These are phyloP conservation scores for Pteropus alecto DNA, from an alignment of 2,113 vertebrate species.

Conservation along the genomic window DNA sequence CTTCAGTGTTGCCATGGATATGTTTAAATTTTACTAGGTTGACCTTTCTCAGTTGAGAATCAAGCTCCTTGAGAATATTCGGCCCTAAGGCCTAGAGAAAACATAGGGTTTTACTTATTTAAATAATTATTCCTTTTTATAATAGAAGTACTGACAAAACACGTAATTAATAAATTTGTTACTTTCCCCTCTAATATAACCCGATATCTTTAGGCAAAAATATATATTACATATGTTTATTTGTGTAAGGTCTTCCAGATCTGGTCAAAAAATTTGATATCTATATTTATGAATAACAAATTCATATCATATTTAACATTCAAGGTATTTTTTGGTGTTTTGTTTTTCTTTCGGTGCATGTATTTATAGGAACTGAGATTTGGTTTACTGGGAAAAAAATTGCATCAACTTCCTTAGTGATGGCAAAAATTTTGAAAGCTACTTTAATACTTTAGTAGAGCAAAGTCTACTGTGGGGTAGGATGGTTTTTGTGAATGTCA, in stretches of 20 bases:
- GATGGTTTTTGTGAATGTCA: not conserved
- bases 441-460: not conserved
- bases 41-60: not conserved
- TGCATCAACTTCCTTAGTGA: not conserved
- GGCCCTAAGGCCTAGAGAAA: not conserved
- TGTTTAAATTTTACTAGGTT: conserved; percentile 10
- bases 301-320: not conserved
- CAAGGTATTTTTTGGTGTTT: not conserved
- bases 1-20: not conserved
- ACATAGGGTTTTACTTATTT: not conserved
- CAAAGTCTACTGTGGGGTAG: not conserved
- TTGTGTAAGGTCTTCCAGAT: not conserved
- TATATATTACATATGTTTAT: not conserved
- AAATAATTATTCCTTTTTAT: not conserved
- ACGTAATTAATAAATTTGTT: not conserved
- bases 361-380: not conserved
- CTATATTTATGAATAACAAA: not conserved
- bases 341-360: not conserved
- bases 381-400: not conserved
- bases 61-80: not conserved
- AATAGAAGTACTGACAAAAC: not conserved
- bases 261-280: not conserved
- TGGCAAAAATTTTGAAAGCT: not conserved
- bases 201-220: not conserved
- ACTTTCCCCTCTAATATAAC: not conserved